These are phyloP conservation scores for Odontamblyopus rebecca DNA, from an alignment of 2,797 vertebrate species.

Conservation along the genomic window DNA sequence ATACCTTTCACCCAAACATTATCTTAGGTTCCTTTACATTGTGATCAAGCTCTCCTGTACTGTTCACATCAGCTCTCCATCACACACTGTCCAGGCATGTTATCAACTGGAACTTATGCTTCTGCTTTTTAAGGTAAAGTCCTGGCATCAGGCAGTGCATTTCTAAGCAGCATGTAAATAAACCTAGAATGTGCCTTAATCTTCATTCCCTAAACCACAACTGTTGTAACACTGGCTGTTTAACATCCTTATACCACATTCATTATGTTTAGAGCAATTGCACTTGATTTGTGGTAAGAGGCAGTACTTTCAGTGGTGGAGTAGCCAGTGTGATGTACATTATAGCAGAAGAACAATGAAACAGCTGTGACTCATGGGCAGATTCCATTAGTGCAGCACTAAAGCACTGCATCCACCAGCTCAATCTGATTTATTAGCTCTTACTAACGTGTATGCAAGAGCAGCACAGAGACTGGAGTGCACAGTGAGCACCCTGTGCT, in stretches of 20 bases:
- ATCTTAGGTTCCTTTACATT: not conserved
- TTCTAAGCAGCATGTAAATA: conserved; percentile 20
- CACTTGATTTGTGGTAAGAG: conserved; percentile 35
- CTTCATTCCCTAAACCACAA: conserved; percentile 30
- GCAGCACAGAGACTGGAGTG: conserved; percentile 16
- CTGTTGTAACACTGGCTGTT: conserved; percentile 22
- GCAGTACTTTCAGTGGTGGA: conserved; percentile 16
- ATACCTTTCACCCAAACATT: not conserved
- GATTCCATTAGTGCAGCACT: conserved; percentile 38
- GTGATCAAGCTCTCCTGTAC: not conserved
- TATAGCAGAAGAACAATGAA: conserved; percentile 28
- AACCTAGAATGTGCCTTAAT: conserved; percentile 20
- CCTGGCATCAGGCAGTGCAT: not conserved
- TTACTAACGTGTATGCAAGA: conserved; percentile 29
- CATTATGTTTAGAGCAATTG: conserved; percentile 34
- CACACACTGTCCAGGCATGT: not conserved
- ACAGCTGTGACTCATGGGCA: conserved; percentile 48
- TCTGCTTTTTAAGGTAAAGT: not conserved
- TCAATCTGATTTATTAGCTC: conserved; percentile 47
- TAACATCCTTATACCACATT: conserved; percentile 25
- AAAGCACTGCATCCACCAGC: conserved; percentile 32
- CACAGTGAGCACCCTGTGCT: not conserved
- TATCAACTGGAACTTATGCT: not conserved
- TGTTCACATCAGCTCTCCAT: not conserved
- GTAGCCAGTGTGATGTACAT: conserved; percentile 2